These are phyloP conservation scores for Temnothorax unifasciatus DNA, from an alignment of 2,888 invertebrate species.

Conservation along the genomic window DNA sequence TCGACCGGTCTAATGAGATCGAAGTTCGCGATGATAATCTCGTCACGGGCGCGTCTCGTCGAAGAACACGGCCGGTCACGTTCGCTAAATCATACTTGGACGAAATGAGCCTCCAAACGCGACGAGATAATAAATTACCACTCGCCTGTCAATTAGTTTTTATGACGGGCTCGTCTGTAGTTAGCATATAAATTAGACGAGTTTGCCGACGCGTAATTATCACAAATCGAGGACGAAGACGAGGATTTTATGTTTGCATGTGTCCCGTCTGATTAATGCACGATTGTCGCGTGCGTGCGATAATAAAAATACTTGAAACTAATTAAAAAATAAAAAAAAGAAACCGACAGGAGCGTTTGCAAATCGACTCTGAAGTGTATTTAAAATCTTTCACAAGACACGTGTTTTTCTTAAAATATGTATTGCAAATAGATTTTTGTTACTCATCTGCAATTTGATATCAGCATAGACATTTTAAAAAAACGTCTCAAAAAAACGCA, in stretches of 20 bases:
- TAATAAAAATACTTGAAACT: neutral
- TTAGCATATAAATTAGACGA: constrained; percentile 51
- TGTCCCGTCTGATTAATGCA: neutral
- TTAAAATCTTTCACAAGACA: neutral
- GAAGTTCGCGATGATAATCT: constrained; percentile 57
- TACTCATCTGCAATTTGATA: neutral
- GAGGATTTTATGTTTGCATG: constrained; percentile 9
- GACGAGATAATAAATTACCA: constrained; percentile 56
- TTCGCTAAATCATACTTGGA: constrained; percentile 38
- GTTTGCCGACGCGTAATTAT: constrained; percentile 42
- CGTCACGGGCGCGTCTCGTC: constrained; percentile 2
- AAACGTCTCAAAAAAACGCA: neutral
- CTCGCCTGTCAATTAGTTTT: constrained; percentile 58
- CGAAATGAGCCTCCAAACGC: constrained; percentile 47
- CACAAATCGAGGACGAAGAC: constrained; percentile 12
- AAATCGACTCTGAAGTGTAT: neutral
- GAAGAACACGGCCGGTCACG: constrained; percentile 17
- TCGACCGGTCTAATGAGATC: constrained; percentile 50
- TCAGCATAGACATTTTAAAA: neutral
- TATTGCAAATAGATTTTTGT: neutral
- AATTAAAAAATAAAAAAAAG: neutral
- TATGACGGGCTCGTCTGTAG: constrained; percentile 33
- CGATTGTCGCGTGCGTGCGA: constrained; percentile 32
- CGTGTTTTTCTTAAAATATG: neutral
- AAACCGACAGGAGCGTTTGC: neutral